Conservation (phyloP, 2,888 invertebrate genomes). For the Troilus luridus region DNA sequence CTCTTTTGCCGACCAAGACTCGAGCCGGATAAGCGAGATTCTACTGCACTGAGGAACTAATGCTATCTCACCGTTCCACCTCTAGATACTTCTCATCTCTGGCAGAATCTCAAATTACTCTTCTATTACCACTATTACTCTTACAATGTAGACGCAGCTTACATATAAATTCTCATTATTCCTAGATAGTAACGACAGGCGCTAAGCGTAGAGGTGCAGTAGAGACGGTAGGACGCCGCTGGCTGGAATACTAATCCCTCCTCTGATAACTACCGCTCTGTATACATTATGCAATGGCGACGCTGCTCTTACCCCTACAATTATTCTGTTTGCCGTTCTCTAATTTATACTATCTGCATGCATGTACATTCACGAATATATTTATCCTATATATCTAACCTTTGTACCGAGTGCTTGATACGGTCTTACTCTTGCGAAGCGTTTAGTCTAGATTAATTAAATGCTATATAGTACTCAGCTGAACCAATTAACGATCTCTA, state of each 20-base stretch:
- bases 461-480: no score
- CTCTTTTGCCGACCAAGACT: no score
- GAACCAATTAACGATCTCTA: no score
- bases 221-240: neutral
- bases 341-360: conserved; percentile 17
- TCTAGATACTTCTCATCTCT: no score
- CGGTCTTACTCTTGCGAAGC: neutral
- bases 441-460: neutral
- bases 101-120: no score
- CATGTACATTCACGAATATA: neutral
- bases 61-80: no score
- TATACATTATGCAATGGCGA: conserved; percentile 7
- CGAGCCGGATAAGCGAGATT: no score
- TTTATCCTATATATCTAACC: neutral
- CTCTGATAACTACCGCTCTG: neutral
- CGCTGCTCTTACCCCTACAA: neutral
- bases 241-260: neutral
- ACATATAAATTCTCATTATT: neutral
- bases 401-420: neutral
- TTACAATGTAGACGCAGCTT: neutral
- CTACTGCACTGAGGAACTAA: no score
- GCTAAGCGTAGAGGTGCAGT: neutral
- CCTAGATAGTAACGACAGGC: neutral
- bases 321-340: neutral
- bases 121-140: neutral